These are phyloP conservation scores for Toxotes chatareus DNA, from an alignment of 2,113 vertebrate genomes.

Conservation along the genomic window DNA sequence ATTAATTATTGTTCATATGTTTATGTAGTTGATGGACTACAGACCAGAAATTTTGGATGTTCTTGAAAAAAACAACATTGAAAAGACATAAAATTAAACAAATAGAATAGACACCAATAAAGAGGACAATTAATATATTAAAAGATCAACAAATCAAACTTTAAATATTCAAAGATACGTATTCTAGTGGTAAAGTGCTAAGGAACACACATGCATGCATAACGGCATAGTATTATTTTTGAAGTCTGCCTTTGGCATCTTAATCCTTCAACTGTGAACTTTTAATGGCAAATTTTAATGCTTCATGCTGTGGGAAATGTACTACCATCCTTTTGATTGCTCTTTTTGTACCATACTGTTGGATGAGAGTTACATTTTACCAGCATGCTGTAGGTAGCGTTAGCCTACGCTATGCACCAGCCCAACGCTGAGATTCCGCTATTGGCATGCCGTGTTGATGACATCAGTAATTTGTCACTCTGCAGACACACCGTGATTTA, in stretches of 20 bases:
- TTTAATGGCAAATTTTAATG: neutral
- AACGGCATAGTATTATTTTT: neutral
- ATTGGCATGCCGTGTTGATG: slow-evolving; percentile 67
- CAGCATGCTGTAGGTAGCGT: slow-evolving; percentile 40
- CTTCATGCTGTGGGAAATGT: neutral
- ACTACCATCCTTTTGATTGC: neutral
- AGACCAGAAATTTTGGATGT: neutral
- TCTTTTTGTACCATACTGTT: neutral
- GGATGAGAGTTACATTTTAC: slow-evolving; percentile 27
- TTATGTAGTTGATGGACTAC: neutral
- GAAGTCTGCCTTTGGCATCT: neutral
- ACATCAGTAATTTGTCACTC: slow-evolving; percentile 78
- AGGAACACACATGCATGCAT: neutral
- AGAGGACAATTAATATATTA: neutral
- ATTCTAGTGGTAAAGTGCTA: neutral
- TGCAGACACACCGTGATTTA: slow-evolving; percentile 75
- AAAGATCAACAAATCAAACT: neutral
- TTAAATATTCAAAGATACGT: neutral
- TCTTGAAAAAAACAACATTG: neutral
- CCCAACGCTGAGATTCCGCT: slow-evolving; percentile 51
- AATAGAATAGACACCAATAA: neutral
- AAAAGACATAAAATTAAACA: neutral
- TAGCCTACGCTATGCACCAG: slow-evolving; percentile 26
- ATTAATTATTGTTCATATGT: slow-evolving; percentile 28
- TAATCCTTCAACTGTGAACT: neutral